Base-by-base conservation (phyloP, 2,888 invertebrate genomes). In the Synergus umbraculus region DNA sequence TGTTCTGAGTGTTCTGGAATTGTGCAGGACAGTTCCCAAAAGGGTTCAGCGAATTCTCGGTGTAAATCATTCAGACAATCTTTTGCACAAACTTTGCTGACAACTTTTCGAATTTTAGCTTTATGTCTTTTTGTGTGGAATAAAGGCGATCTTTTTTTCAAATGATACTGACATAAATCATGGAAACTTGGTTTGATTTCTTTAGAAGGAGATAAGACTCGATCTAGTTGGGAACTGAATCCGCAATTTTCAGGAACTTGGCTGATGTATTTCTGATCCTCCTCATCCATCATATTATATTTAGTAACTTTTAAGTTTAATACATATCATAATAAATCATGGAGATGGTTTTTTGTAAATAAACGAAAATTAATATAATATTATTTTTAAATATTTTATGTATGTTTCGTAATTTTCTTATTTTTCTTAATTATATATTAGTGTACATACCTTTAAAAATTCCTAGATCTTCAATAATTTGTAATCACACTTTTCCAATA, bases 51-150 rank as follows among this genome's bases (percentile, higher is more conserved):
- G 15, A 69, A 49, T 15, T 49, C 29, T 29, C 10, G 15, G 15
- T 29, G n/a, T 29, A 69, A 69, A 46, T 69, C 46, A 69, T 22
- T 49, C 29, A 69, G 29, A 29, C 49, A 29, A 54, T 69, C 49
- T 69, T 69, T 69, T 29, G 22, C 46, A 46, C 15, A 37, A 15
- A 29, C 44, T 46, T 69, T 69, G 7, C 22, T 49, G 29, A 22
- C 9, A 44, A 29, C 8, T 69, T 69, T 49, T 29, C 69, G 46
- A 46, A 22, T 69, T 29, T 69, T 46, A 13, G 22, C 15, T 22
- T 46, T 4, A 15, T 4, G 18, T 15, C 4, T 49, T 49, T 49
- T 29, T 10, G 29, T 22, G 8, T 69, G 29, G 49, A 0, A 13
- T 43, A 22, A 13, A 46, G 8, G 43, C 3, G 29, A 29, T 1